Percentiles rank a stretch among this genome's conserved stretches.
Conservation (phyloP, 2,113 vertebrate species). For the Myrmophylax atrothorax region DNA sequence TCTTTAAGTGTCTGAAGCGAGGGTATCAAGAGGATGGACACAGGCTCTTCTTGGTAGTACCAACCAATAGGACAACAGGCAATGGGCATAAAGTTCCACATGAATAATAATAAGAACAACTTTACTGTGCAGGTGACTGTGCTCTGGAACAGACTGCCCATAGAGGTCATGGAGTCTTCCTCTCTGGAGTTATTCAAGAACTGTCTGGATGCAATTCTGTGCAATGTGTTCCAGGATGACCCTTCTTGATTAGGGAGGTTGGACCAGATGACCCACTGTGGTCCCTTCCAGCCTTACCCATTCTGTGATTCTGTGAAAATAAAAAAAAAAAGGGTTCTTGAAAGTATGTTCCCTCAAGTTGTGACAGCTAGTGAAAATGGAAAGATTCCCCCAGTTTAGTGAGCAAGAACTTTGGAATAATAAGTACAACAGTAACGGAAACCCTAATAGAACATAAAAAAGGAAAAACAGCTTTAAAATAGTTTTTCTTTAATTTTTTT, state of each 20-base stretch:
- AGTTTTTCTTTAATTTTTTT: neutral
- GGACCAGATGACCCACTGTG: neutral
- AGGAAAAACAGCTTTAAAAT: accelerated
- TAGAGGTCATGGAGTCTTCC: neutral
- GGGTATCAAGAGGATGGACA: neutral
- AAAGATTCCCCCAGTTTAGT: neutral
- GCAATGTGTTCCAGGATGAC: neutral
- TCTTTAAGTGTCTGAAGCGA: neutral
- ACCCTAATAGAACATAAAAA: neutral
- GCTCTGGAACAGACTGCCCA: neutral
- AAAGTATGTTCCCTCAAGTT: neutral
- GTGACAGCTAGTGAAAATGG: neutral
- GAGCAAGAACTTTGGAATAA: neutral
- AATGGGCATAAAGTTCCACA: neutral
- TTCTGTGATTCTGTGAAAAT: neutral
- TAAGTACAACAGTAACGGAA: neutral
- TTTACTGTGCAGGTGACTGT: neutral
- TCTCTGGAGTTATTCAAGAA: neutral
- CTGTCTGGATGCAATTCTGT: neutral
- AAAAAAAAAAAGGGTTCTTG: neutral
- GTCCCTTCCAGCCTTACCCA: neutral
- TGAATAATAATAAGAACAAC: neutral
- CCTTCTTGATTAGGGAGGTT: neutral
- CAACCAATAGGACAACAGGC: neutral
- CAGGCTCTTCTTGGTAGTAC: neutral